A percentile compares a stretch with the other conserved stretches of the same genome.
These are phyloP conservation scores for Dryobates pubescens DNA, from an alignment of 2,797 vertebrate genomes.

Conservation along the genomic window DNA sequence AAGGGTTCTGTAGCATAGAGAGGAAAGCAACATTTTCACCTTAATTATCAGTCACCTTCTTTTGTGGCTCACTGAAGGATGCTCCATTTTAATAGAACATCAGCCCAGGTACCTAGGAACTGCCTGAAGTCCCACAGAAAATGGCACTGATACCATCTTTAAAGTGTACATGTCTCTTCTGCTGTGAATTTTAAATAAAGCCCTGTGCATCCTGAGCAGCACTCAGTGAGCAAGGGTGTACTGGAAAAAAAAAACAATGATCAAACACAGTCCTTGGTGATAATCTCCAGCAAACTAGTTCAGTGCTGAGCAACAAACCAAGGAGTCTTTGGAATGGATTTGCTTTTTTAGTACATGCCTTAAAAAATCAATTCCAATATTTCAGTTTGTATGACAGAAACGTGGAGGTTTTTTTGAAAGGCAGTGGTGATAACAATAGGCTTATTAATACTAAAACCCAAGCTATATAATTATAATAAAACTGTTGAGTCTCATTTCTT, in stretches of 20 bases:
- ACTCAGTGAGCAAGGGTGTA: not conserved
- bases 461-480: slow-evolving; percentile 74
- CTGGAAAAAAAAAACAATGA: not conserved
- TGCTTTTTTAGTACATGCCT: not conserved
- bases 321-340: slow-evolving; percentile 9
- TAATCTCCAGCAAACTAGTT: not conserved
- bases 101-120: not conserved
- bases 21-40: slow-evolving; percentile 34
- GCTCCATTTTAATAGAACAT: slow-evolving; percentile 24
- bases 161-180: not conserved
- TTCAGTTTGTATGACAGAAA: slow-evolving; percentile 49
- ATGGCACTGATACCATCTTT: slow-evolving; percentile 27
- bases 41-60: slow-evolving; percentile 61
- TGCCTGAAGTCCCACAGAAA: slow-evolving; percentile 6
- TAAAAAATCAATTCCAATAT: slow-evolving; percentile 55
- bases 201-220: not conserved
- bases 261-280: not conserved
- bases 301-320: slow-evolving; percentile 30
- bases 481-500: slow-evolving; percentile 40
- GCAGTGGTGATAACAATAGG: slow-evolving; percentile 58
- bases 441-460: slow-evolving; percentile 56
- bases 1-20: not conserved
- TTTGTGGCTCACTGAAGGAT: slow-evolving; percentile 10
- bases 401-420: not conserved
- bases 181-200: slow-evolving; percentile 24